Conservation (phyloP, 2,113 vertebrate genomes). For the Scomber scombrus region DNA sequence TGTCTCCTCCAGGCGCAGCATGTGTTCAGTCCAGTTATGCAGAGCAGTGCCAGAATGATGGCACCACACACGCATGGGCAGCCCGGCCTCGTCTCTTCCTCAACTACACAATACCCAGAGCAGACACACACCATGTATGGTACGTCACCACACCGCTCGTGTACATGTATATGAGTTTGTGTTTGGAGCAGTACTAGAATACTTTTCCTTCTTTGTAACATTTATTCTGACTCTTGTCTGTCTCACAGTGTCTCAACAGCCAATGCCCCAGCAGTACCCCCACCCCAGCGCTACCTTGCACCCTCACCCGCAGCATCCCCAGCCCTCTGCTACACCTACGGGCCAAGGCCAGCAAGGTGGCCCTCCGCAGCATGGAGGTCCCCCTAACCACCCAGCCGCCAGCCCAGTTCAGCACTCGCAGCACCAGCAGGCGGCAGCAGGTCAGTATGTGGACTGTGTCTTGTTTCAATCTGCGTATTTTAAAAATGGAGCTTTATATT, state of each 20-base stretch:
- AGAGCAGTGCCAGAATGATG: slow-evolving; percentile 95
- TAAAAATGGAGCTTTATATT: not conserved
- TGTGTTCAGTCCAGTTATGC: slow-evolving; percentile 96
- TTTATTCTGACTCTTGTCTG: slow-evolving; percentile 10
- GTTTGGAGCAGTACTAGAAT: not conserved
- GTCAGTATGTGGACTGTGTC: slow-evolving; percentile 25
- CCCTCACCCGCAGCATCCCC: slow-evolving; percentile 93
- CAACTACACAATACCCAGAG: slow-evolving; percentile 95
- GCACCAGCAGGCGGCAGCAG: slow-evolving; percentile 90
- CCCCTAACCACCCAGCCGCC: slow-evolving; percentile 92
- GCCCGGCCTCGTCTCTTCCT: slow-evolving; percentile 93
- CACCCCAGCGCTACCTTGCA: slow-evolving; percentile 94
- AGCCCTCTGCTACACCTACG: slow-evolving; percentile 97
- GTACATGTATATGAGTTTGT: not conserved
- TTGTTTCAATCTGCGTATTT: not conserved
- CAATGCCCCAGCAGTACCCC: slow-evolving; percentile 96
- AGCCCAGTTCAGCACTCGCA: slow-evolving; percentile 97
- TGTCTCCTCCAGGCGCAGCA: slow-evolving; percentile 90
- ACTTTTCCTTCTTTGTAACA: not conserved
- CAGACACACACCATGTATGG: slow-evolving; percentile 99
- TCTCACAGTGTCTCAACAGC: slow-evolving; percentile 91
- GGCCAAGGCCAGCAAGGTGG: slow-evolving; percentile 92
- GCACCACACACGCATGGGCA: slow-evolving; percentile 93
- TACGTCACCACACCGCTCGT: slow-evolving; percentile 78
- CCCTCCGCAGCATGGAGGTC: slow-evolving; percentile 90